Percentiles rank a stretch among this genome's conserved stretches.
These are phyloP conservation scores for Hippocampus mohnikei DNA, from an alignment of 2,113 vertebrate species.

Conservation along the genomic window DNA sequence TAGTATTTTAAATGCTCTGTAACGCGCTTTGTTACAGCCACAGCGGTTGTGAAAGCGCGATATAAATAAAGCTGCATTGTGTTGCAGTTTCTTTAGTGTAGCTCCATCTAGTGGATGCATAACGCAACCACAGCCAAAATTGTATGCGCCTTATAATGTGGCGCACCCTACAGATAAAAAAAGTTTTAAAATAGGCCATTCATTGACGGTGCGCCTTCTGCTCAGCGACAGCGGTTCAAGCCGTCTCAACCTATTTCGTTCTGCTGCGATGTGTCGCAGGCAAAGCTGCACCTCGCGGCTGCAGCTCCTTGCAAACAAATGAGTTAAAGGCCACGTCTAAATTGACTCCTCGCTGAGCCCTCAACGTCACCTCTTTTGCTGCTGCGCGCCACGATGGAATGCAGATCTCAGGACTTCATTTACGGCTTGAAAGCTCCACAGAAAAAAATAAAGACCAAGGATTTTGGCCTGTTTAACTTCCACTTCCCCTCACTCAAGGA, in stretches of 20 bases:
- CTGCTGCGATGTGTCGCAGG: conserved; percentile 58
- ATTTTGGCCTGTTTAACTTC: conserved; percentile 4
- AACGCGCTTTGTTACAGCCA: too few species aligned
- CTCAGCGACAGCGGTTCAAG: conserved; percentile 18
- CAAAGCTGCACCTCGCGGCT: conserved; percentile 65
- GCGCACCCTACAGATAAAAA: too few species aligned
- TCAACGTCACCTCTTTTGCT: conserved; percentile 27
- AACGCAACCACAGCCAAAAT: too few species aligned
- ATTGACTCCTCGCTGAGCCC: conserved; percentile 56
- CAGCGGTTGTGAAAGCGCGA: too few species aligned
- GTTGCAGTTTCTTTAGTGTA: too few species aligned
- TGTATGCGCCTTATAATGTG: too few species aligned
- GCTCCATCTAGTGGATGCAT: too few species aligned
- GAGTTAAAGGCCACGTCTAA: conserved; percentile 56
- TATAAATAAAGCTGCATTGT: too few species aligned
- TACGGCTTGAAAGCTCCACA: conserved; percentile 30
- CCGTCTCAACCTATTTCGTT: conserved; percentile 51
- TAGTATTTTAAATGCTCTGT: too few species aligned
- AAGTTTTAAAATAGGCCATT: too few species aligned
- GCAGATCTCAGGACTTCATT: conserved; percentile 48
- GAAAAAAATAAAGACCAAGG: conserved; percentile 30
- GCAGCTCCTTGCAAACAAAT: conserved; percentile 51
- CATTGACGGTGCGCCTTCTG: too few species aligned
- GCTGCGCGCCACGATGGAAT: conserved; percentile 51
- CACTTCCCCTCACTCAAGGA: background rate